phyloP scores from a whole-genome alignment of 2,888 invertebrate genomes.

The Atherix ibis region DNA sequence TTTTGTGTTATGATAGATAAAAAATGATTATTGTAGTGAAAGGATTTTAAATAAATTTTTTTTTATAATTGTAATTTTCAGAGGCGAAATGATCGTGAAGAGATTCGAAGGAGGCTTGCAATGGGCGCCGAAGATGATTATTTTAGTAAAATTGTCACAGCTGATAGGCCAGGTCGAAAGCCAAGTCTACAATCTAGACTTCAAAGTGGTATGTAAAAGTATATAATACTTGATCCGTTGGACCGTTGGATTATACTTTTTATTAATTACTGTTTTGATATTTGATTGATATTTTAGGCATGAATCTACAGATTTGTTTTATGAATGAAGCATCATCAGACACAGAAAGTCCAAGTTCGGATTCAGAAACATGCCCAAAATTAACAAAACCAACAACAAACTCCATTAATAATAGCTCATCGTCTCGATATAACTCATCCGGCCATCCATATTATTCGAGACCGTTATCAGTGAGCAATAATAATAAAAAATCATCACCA shows the following conservation, averaged over 20 bases:
- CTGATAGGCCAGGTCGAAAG: conserved; percentile 59
- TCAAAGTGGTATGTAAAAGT: conserved; percentile 48
- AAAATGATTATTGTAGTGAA: not conserved
- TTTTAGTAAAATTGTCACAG: conserved; percentile 38
- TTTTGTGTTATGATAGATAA: not conserved
- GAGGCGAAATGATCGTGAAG: conserved; percentile 84
- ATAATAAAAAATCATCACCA: conserved; percentile 11
- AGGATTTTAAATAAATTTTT: not conserved
- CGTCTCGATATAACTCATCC: conserved; percentile 2
- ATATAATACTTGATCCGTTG: no score
- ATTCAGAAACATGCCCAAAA: conserved; percentile 41
- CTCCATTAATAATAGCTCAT: conserved; percentile 12
- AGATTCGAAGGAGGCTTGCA: conserved; percentile 74
- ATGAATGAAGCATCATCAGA: conserved; percentile 86
- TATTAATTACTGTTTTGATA: no score
- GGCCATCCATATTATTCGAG: conserved; percentile 19
- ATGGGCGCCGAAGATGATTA: conserved; percentile 73
- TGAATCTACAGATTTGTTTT: conserved; percentile 90
- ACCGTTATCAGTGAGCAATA: conserved; percentile 19
- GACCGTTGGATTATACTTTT: no score
- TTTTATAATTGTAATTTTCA: conserved; percentile 34
- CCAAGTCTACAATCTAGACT: conserved; percentile 76
- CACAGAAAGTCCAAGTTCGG: conserved; percentile 62
- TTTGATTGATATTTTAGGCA: no score
- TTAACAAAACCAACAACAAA: conserved; percentile 18